These are phyloP conservation scores for Saxicola maurus DNA, from an alignment of 2,797 vertebrate species.

Conservation along the genomic window DNA sequence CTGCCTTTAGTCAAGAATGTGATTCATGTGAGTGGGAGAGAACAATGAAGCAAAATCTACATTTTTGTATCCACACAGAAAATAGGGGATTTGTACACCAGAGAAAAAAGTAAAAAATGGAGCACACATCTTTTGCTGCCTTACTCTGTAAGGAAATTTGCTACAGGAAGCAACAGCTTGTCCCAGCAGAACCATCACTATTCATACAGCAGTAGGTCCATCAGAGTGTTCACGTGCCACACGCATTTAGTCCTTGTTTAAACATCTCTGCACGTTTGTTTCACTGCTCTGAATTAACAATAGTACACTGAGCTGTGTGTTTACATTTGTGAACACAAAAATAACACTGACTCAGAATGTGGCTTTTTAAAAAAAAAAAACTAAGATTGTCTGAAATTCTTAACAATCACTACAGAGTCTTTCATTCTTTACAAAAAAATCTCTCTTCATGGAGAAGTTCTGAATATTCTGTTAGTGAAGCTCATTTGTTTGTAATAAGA, in stretches of 20 bases:
- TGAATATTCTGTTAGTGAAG: neutral
- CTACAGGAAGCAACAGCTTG: neutral
- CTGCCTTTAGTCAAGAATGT: conserved; percentile 45
- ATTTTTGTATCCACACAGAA: neutral
- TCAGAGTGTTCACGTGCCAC: neutral
- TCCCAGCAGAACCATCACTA: neutral
- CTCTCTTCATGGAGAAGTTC: neutral
- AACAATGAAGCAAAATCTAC: neutral
- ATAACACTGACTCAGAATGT: neutral
- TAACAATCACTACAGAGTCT: neutral
- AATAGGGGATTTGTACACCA: conserved; percentile 1
- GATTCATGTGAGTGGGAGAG: conserved; percentile 60
- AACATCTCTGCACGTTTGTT: neutral
- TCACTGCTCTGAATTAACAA: neutral
- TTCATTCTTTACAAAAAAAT: neutral
- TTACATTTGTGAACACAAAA: neutral
- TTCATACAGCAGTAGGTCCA: neutral
- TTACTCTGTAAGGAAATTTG: neutral
- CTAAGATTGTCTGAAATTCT: neutral
- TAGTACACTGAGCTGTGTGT: neutral
- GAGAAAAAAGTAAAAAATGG: neutral
- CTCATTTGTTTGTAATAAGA: neutral
- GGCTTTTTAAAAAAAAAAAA: neutral
- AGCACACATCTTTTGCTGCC: neutral
- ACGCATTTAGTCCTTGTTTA: neutral